Evolutionary conservation across 1,140 invertebrate species (phyloP), one percentile per base, ranked within the genome.

Genomic region (Bombus confusus): DNA sequence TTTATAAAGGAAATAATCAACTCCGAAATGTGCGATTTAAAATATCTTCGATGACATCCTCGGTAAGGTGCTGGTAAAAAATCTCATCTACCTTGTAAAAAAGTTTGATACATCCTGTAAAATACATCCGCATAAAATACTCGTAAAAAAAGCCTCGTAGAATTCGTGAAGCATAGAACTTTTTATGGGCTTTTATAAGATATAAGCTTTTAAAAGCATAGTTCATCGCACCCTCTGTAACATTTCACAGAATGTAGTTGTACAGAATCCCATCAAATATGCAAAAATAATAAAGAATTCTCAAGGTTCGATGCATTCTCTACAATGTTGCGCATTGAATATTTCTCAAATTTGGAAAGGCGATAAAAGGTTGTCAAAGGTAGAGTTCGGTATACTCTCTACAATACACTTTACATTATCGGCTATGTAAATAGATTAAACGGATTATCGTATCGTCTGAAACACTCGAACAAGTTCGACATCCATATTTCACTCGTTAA

Each of bases 21-120:
- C 13, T n/a, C 1, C n/a, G 3, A n/a, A n/a, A n/a, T 10, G 12
- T 0, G 4, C 2, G 1, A 12, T 13, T 62, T 62, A 5, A n/a
- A 13, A 4, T n/a, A 62, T n/a, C 59, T n/a, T 62, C 12, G 59
- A n/a, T 2, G 18, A 59, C 6, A 28, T 8, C 3, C 3, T 59
- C 28, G 3, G 28, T 3, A 59, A 3, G 18, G 1, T 52, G 18
- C 10, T n/a, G 28, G 57, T n/a, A 28, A 59, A 4, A 28, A 59
- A 59, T 12, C 10, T 62, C 28, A 5, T 13, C 0, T 4, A n/a
- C 3, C 28, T 62, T 62, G 28, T 13, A n/a, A 62, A 13, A n/a
- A 62, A 62, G 59, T 62, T 62, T 62, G 4, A n/a, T 4, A 28
- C 3, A 12, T 4, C 28, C 28, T 62, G 28, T 13, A 62, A n/a